Evolutionary conservation across 2,888 invertebrate species (phyloP).

Genomic region (Deilephila porcellus): DNA sequence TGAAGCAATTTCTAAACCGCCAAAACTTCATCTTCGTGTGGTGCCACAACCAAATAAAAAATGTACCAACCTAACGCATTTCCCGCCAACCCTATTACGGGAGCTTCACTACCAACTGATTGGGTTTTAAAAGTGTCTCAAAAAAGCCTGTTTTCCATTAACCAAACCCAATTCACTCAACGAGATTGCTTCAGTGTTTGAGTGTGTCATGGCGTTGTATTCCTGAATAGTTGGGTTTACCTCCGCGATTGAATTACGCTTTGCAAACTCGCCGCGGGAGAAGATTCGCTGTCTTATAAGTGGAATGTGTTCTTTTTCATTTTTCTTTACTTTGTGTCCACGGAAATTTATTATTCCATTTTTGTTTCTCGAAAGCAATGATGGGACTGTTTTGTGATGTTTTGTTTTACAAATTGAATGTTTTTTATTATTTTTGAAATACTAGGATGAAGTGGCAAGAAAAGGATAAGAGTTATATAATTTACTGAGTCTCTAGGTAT

Average conservation of each 20-base stretch:
- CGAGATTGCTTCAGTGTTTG: slow-evolving; percentile 20
- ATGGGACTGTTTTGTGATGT: too few relatives aligned
- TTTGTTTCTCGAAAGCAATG: not conserved
- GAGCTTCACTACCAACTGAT: not conserved
- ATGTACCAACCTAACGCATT: not conserved
- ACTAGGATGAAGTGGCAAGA: too few relatives aligned
- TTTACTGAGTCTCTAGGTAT: too few relatives aligned
- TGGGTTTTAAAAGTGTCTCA: slow-evolving; percentile 34
- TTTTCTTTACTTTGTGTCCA: slow-evolving; percentile 1
- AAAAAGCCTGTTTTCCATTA: slow-evolving; percentile 18
- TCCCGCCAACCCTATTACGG: not conserved
- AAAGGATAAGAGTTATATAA: too few relatives aligned
- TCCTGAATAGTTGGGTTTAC: slow-evolving; percentile 17
- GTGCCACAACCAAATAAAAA: not conserved
- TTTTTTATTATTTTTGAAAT: too few relatives aligned
- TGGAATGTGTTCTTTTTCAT: not conserved
- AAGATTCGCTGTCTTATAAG: slow-evolving; percentile 6
- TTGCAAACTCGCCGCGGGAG: not conserved
- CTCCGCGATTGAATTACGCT: slow-evolving; percentile 13
- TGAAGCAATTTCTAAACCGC: not conserved
- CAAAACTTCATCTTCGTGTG: not conserved
- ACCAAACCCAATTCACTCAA: slow-evolving; percentile 1
- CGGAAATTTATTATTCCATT: not conserved
- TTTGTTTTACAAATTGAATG: too few relatives aligned
- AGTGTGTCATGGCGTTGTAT: slow-evolving; percentile 19